Base-by-base conservation (phyloP, 2,113 vertebrate species). In the Ciconia boyciana region DNA sequence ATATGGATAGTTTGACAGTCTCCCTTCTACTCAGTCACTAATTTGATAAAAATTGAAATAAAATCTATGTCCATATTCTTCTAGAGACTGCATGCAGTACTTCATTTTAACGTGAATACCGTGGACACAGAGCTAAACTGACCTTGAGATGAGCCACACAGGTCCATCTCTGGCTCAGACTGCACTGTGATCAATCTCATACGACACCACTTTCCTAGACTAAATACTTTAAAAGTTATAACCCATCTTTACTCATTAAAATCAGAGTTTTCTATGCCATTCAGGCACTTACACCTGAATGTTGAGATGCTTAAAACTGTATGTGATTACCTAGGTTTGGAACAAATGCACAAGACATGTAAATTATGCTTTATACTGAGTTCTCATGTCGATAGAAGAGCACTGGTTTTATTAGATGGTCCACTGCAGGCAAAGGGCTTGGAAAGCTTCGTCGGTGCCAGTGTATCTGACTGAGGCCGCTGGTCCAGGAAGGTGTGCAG, bases 251-350 rank as follows among this genome's bases (percentile, higher is more conserved):
- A 21, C 29, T 84, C 69, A 16, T 60, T 71, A 83, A 81, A 90
- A 52, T 70, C 36, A 18, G 68, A 90, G 39, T 29, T 79, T 81
- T 87, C 80, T 84, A 0, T 68, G 46, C 61, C 49, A 29, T 75
- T 89, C 39, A 70, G 75, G 31, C 54, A 79, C 60, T 86, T 78
- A 36, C 16, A 88, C 55, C 69, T 78, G 76, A 70, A 81, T 6
- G 26, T 10, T 82, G 58, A 74, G 57, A 61, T 70, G 51, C 61
- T 93, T 81, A 62, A 86, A 97, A 83, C 65, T 58, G 44, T 83
- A 90, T 4, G 52, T 48, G 71, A 96, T 97, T 97, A 96, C 91
- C 82, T 69, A 74, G 89, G 75, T 95, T 95, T 96, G 93, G 91
- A 94, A 97, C 96, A 94, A 97, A 96, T 81, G 88, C 83, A 72